phyloP scores from a whole-genome alignment of 2,888 invertebrate species.

The Pycnomerus fuliginosus region DNA sequence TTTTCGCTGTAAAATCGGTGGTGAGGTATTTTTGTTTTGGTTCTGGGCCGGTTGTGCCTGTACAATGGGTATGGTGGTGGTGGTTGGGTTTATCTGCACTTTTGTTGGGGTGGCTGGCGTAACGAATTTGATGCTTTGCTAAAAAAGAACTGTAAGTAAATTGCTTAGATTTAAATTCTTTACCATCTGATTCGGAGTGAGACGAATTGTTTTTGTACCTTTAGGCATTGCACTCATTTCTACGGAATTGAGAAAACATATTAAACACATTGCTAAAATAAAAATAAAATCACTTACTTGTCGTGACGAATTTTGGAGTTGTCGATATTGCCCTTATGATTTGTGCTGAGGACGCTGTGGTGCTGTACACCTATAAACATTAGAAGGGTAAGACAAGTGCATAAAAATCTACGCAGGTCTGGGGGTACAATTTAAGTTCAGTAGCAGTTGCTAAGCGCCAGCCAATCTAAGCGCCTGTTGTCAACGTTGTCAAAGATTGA shows the following conservation, averaged over 20 bases:
- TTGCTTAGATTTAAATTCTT: constrained; percentile 1
- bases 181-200: constrained; percentile 58
- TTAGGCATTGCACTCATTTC: constrained; percentile 53
- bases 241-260: constrained; percentile 51
- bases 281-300: constrained; percentile 40
- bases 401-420: too few species aligned
- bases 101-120: constrained; percentile 36
- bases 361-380: constrained; percentile 33
- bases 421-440: too few species aligned
- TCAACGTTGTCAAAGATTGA: too few species aligned
- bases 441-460: too few species aligned
- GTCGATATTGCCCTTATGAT: constrained; percentile 40
- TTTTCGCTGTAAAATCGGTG: constrained; percentile 62
- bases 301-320: constrained; percentile 43
- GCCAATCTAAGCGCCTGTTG: too few species aligned
- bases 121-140: constrained; percentile 47
- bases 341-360: constrained; percentile 32
- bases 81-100: constrained; percentile 38
- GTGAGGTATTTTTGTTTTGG: constrained; percentile 53
- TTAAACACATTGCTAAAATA: constrained; percentile 3
- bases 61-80: constrained; percentile 23
- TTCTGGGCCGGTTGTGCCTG: constrained; percentile 16
- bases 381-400: too few species aligned
- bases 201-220: constrained; percentile 56
- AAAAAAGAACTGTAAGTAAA: constrained; percentile 22